A percentile compares a stretch with the other conserved stretches of the same genome.
phyloP scores from a whole-genome alignment of 37 sponge, comb jelly and placozoan species.

The Bolinopsis microptera region DNA sequence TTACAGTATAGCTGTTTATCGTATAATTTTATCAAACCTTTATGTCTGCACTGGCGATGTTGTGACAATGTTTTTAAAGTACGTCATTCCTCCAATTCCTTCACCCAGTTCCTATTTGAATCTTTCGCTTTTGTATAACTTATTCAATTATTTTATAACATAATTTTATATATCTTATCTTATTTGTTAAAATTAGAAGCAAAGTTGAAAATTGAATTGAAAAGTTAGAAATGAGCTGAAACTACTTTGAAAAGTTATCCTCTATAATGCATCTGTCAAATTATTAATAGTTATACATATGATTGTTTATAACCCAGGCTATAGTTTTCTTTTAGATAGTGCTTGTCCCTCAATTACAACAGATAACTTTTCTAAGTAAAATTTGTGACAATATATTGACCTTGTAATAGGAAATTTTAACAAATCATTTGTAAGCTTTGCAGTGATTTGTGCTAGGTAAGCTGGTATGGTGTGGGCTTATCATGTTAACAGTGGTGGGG shows the following conservation, averaged over 20 bases:
- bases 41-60: background rate
- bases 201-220: background rate
- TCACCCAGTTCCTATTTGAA: background rate
- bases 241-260: background rate
- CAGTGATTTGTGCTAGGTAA: background rate
- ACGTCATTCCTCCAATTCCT: background rate
- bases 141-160: background rate
- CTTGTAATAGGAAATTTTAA: no score
- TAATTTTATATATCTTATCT: background rate
- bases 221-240: background rate
- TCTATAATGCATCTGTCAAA: background rate
- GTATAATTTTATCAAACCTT: background rate
- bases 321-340: no score
- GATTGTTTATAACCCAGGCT: background rate
- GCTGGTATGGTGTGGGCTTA: background rate
- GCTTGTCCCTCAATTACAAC: no score
- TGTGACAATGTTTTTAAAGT: background rate
- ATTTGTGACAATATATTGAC: no score
- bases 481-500: background rate
- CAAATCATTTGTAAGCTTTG: background rate
- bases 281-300: background rate
- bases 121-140: background rate
- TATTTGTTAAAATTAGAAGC: background rate
- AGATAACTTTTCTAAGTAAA: no score
- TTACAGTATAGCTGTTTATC: background rate